Evolutionary conservation across 2,888 invertebrate genomes (phyloP), one percentile per base, ranked within the genome.

Genomic region (Megalurothrips usitatus): DNA sequence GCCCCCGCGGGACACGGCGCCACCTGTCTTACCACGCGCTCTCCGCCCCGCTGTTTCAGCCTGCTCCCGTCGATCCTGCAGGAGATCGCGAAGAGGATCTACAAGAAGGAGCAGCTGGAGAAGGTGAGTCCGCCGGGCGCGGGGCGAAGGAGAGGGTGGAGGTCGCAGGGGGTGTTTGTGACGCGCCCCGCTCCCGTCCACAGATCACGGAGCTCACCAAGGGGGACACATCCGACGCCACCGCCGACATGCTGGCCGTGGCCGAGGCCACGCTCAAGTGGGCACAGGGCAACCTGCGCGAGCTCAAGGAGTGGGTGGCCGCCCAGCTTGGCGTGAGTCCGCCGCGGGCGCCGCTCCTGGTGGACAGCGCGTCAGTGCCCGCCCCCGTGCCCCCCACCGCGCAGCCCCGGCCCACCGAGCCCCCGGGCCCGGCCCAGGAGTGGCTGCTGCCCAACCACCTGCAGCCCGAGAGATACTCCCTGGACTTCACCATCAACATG

Each of bases 361-460:
- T 75, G 68, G 23, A 23, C 26, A 75, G 2, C 68, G 1, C 26
- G 23, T 23, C 8, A 11, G 19, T n/a, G 23, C 23, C 12, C 68
- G 9, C 26, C 8, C 23, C 26, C 1, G 68, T 26, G 68, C 68
- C 68, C 23, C 68, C 68, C 23, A 75, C 68, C 23, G 68, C 68
- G 23, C 26, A 75, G 26, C 68, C 68, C 23, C 68, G 26, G 1
- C 68, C 68, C 68, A 75, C 68, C 26, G 68, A 75, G 68, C 68
- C 68, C 1, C 68, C 68, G 11, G 9, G 9, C 9, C 26, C 26
- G 23, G 23, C 26, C 23, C n/a, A 26, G 23, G 68, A 75, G 11
- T 75, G 68, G 68, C 68, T 75, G 68, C 68, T 75, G 68, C 68
- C 68, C 23, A 26, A 23, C 68, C 11, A 75, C 68, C 68, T 75